Base-by-base conservation (phyloP, 2,888 invertebrate species). In the Erannis defoliaria region DNA sequence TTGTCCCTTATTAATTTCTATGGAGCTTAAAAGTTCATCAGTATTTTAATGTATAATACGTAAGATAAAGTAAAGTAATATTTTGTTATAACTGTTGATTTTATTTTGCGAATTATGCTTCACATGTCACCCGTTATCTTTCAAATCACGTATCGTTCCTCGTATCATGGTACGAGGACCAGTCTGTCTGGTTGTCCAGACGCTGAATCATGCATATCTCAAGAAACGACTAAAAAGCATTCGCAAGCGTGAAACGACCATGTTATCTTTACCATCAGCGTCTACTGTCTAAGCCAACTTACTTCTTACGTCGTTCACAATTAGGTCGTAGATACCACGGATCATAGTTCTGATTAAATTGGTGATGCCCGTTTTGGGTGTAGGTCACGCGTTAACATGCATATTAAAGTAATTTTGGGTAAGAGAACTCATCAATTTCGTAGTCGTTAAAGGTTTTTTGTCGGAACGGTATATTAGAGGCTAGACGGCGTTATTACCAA, bases 381-480 rank as follows among this genome's bases (percentile, higher is more conserved):
- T 72, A 65, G 80, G 77, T 80, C 78, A 79, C 76, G 77, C 75
- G 72, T 77, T 75, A 73, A 69, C 62, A 62, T 62, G 72, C 74
- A 75, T 77, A 81, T 82, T 79, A 75, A 76, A 80, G 81, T 79
- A 83, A 86, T 85, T 85, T 86, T 84, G 80, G 74, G 75, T 81
- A 78, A 80, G 77, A 76, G 80, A 85, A 78, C 82, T 85, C 85
- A 84, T 85, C 82, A 85, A 85, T 84, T 84, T 77, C 61, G 74
- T 60, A 76, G 78, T 81, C 74, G 80, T 84, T 81, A 81, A 72
- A 81, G 71, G 62, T 61, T 73, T 77, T 83, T 82, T 82, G 82
- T 81, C 75, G 78, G 76, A 67, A 62, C 54, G 64, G 21, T 75
- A 75, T 79, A 75, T 77, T 77, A 77, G 66, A 68, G 73, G 58